Evolutionary conservation across 2,797 vertebrate species (phyloP).

Genomic region (Poeciliopsis gracilis): DNA sequence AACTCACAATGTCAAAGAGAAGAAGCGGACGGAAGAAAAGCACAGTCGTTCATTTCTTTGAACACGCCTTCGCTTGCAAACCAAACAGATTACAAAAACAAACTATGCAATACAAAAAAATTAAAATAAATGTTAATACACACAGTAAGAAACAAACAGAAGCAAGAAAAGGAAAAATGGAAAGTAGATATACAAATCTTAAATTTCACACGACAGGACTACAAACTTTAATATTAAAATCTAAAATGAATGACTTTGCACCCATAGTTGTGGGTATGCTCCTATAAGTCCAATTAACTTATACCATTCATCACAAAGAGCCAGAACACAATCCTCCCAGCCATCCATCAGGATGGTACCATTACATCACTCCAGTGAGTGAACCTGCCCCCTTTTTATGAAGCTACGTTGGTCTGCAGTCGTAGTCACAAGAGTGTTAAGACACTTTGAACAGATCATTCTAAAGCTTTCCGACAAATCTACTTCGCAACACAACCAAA

Average conservation of each 20-base stretch:
- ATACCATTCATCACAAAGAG: background rate
- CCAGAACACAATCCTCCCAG: background rate
- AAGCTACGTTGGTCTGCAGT: background rate
- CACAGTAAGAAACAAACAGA: background rate
- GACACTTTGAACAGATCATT: too few relatives aligned
- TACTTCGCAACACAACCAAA: background rate
- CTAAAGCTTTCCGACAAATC: background rate
- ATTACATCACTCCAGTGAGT: conserved; percentile 1
- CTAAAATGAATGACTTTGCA: background rate
- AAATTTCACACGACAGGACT: background rate
- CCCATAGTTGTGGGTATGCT: background rate
- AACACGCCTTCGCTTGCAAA: background rate
- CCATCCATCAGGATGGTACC: background rate
- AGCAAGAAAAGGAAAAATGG: background rate
- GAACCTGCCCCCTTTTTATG: background rate
- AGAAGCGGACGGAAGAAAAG: background rate
- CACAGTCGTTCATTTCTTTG: background rate
- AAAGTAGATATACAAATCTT: background rate
- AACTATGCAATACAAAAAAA: background rate
- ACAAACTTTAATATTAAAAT: background rate
- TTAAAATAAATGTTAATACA: background rate
- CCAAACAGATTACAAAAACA: background rate
- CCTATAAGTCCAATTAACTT: background rate
- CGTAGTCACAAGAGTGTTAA: background rate
- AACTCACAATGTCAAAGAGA: background rate